phyloP scores from a whole-genome alignment of 2,888 invertebrate genomes.

The Xestia ashworthii region DNA sequence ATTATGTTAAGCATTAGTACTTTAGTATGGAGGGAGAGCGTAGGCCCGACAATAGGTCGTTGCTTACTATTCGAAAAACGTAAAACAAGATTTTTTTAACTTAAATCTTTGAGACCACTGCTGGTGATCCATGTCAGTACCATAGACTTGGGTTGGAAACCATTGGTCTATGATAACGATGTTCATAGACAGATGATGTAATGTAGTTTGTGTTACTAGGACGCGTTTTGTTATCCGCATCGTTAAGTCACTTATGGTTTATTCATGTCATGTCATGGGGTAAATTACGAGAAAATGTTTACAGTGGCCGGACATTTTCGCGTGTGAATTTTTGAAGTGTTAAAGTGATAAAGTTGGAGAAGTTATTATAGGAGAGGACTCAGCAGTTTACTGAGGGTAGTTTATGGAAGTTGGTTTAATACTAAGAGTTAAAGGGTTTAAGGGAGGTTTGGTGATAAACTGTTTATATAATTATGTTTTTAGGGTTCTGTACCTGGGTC shows the following conservation, averaged over 20 bases:
- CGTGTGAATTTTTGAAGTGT: conserved; percentile 33
- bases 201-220: conserved; percentile 22
- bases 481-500: no score
- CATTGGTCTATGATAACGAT: conserved; percentile 29
- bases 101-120: not conserved
- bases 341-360: conserved; percentile 26
- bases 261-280: conserved; percentile 35
- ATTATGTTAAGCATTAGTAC: no score
- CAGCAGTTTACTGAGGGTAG: no score
- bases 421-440: not conserved
- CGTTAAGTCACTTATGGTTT: conserved; percentile 24
- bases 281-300: conserved; percentile 10
- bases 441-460: not conserved
- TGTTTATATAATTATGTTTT: not conserved
- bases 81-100: no score
- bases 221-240: conserved; percentile 31
- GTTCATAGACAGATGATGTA: conserved; percentile 13
- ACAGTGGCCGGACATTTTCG: not conserved
- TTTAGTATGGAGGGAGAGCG: no score
- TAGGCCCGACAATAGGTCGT: no score
- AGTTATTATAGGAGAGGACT: conserved; percentile 4
- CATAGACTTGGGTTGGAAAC: not conserved
- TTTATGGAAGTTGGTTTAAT: not conserved
- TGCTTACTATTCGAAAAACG: no score
- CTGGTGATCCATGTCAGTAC: not conserved